Percentiles rank a stretch among this genome's conserved stretches.
Evolutionary conservation across 2,797 vertebrate genomes (phyloP).

Genomic region (Gallirallus australis): DNA sequence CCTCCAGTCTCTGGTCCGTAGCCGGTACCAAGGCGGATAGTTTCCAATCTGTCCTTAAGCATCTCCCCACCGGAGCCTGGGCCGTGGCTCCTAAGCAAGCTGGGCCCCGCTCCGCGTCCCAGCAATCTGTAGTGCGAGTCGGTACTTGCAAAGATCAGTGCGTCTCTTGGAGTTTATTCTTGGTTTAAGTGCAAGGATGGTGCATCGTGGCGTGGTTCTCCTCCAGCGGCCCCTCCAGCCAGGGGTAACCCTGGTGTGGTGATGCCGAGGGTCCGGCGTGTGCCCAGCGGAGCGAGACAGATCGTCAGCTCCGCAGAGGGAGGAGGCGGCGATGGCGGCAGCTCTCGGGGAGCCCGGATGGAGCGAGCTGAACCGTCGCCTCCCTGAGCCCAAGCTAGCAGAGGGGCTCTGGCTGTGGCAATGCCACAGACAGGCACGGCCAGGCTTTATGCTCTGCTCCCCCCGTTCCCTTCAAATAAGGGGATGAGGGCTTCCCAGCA

Average conservation of each 20-base stretch:
- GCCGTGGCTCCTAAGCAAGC: background rate
- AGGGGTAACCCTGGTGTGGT: background rate
- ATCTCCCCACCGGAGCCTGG: background rate
- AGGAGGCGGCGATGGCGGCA: background rate
- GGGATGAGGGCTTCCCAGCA: background rate
- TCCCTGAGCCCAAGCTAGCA: background rate
- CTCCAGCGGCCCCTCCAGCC: background rate
- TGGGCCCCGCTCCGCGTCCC: background rate
- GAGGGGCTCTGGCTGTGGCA: background rate
- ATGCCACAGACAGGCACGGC: rapidly evolving
- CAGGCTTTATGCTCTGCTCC: rapidly evolving
- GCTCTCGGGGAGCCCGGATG: background rate
- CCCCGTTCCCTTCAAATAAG: background rate
- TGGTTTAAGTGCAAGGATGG: constrained; percentile 72
- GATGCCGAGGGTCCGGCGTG: rapidly evolving
- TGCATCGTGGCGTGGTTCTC: background rate
- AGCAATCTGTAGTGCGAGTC: constrained; percentile 46
- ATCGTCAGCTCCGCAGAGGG: background rate
- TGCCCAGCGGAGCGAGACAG: background rate
- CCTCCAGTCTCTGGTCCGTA: background rate
- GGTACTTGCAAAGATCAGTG: constrained; percentile 58
- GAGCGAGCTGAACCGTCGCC: background rate
- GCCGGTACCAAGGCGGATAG: background rate
- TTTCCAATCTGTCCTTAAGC: constrained; percentile 21
- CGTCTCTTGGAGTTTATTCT: constrained; percentile 43